Evolutionary conservation across 1,140 invertebrate genomes (phyloP).

Genomic region (Drosophila seguyi): DNA sequence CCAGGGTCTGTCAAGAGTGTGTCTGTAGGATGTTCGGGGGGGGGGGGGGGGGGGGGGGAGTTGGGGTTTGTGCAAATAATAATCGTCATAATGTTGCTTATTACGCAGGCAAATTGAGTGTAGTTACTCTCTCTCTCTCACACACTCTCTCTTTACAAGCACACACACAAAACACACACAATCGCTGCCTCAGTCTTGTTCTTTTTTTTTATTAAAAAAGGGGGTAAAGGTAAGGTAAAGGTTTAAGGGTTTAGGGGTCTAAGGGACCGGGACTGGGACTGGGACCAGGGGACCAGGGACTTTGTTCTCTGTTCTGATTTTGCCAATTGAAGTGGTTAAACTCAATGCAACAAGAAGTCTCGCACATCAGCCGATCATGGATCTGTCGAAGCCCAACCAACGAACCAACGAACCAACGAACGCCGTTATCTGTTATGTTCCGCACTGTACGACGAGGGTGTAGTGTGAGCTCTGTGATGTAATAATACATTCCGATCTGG

Average conservation of each 20-base stretch:
- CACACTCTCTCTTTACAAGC: not conserved
- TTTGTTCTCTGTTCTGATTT: slow-evolving; percentile 44
- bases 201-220: not conserved
- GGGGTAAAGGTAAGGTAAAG: not conserved
- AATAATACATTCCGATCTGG: not conserved
- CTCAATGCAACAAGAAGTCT: slow-evolving; percentile 85
- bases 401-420: slow-evolving; percentile 27
- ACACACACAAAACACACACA: slow-evolving; percentile 1
- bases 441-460: slow-evolving; percentile 1
- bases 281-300: slow-evolving; percentile 18
- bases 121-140: slow-evolving; percentile 20
- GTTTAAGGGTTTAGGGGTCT: not conserved
- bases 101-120: slow-evolving; percentile 30
- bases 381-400: slow-evolving; percentile 23
- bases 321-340: slow-evolving; percentile 79
- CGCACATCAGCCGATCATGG: slow-evolving; percentile 73
- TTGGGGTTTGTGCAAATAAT: slow-evolving; percentile 22
- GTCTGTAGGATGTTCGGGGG: not conserved
- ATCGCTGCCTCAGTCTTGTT: slow-evolving; percentile 13
- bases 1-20: not conserved
- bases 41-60: not conserved
- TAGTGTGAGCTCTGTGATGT: not conserved
- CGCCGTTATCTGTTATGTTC: not conserved
- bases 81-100: slow-evolving; percentile 33
- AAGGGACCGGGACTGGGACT: not conserved